A percentile compares a stretch with the other conserved stretches of the same genome.
Evolutionary conservation across 2,888 invertebrate species (phyloP).

Genomic region (Cheilosia pagana): DNA sequence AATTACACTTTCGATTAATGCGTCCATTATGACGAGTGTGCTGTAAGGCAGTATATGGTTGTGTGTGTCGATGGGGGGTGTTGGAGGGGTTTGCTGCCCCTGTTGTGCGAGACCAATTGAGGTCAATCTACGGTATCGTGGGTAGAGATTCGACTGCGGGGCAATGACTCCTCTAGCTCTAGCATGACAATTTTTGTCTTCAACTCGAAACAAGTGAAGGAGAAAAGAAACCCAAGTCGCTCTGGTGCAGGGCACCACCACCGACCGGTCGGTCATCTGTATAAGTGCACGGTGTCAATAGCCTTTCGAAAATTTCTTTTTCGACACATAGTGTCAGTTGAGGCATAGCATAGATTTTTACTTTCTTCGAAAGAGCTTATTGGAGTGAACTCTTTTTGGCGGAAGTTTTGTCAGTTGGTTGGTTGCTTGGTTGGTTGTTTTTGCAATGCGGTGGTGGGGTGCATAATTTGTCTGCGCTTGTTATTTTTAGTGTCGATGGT

Average conservation of each 20-base stretch:
- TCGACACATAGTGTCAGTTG: constrained; percentile 70
- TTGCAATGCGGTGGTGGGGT: constrained; percentile 7
- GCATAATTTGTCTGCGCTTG: constrained; percentile 26
- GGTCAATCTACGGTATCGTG: constrained; percentile 55
- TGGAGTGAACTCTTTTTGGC: constrained; percentile 29
- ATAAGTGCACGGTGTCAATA: constrained; percentile 66
- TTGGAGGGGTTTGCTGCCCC: constrained; percentile 35
- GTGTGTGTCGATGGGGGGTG: neutral
- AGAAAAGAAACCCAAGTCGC: constrained; percentile 60
- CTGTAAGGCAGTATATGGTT: constrained; percentile 8
- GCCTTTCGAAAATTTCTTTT: constrained; percentile 68
- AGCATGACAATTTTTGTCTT: constrained; percentile 52
- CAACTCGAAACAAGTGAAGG: constrained; percentile 35
- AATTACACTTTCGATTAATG: constrained; percentile 75
- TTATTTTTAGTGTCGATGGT: constrained; percentile 19
- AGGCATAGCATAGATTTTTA: constrained; percentile 42
- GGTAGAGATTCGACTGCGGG: constrained; percentile 47
- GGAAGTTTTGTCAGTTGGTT: neutral
- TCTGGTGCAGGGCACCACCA: neutral
- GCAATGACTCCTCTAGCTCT: constrained; percentile 58
- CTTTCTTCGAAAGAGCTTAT: constrained; percentile 57
- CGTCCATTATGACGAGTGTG: constrained; percentile 59
- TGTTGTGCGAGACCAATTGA: constrained; percentile 43
- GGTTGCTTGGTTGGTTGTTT: constrained; percentile 7
- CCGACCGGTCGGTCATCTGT: constrained; percentile 37